Percentiles rank a stretch among this genome's conserved stretches.
Conservation (phyloP, 2,113 vertebrate species). For the Oenanthe oenanthe region DNA sequence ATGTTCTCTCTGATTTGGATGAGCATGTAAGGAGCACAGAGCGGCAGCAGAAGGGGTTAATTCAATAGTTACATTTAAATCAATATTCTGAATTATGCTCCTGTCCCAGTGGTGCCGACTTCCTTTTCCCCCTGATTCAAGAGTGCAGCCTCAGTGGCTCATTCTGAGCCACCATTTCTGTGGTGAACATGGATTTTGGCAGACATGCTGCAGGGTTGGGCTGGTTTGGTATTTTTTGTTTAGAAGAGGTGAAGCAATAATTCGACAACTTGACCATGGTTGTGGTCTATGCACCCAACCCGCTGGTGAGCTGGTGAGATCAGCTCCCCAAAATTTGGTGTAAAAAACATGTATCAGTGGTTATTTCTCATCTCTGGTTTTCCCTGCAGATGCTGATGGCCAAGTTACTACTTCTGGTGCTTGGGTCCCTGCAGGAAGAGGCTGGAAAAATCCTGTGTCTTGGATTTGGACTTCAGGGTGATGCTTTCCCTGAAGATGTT, state of each 20-base stretch:
- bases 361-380: not conserved
- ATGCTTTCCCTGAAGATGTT: not conserved
- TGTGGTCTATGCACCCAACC: not conserved
- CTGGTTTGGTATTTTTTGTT: not conserved
- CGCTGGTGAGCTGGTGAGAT: not conserved
- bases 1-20: not conserved
- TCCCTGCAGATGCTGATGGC: not conserved
- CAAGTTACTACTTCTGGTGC: not conserved
- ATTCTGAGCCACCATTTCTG: not conserved
- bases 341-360: not conserved
- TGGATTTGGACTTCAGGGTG: not conserved
- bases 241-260: not conserved
- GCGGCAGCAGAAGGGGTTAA: not conserved
- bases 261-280: not conserved
- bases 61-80: not conserved
- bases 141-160: not conserved
- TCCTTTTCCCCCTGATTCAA: not conserved
- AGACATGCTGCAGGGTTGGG: not conserved
- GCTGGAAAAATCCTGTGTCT: not conserved
- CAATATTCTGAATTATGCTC: not conserved
- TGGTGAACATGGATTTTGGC: not conserved
- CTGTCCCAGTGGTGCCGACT: not conserved
- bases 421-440: not conserved
- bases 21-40: not conserved
- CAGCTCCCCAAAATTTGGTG: accelerated